Evolutionary conservation across 2,797 vertebrate species (phyloP).

Genomic region (Pipistrellus pipistrellus): DNA sequence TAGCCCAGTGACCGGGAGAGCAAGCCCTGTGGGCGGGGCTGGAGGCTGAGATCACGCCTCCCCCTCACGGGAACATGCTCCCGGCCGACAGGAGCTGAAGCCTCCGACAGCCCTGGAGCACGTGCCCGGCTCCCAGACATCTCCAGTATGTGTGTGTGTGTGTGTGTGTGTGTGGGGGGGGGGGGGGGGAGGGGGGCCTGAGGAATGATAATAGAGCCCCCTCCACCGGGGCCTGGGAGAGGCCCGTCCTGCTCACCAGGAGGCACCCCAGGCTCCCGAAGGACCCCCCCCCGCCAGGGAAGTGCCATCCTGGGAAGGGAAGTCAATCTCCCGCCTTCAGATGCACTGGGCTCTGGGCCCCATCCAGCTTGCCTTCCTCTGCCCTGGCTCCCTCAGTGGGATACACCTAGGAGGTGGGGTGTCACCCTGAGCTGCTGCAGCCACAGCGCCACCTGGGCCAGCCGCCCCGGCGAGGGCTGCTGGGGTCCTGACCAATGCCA

Average conservation of each 20-base stretch:
- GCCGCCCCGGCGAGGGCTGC: background rate
- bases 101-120: background rate
- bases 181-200: background rate
- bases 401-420: accelerated
- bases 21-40: background rate
- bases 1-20: accelerated
- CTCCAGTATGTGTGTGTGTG: too few species aligned
- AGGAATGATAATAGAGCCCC: background rate
- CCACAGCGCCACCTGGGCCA: background rate
- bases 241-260: accelerated
- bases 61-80: accelerated
- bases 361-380: background rate
- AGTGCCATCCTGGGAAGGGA: accelerated
- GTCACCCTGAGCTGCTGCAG: background rate
- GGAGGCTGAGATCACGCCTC: background rate
- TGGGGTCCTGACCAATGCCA: accelerated
- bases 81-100: accelerated
- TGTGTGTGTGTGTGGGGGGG: too few species aligned
- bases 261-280: too few species aligned
- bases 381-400: background rate
- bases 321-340: background rate
- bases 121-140: accelerated
- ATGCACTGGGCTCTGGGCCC: too few species aligned
- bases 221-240: accelerated
- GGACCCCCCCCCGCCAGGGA: background rate